Base-by-base conservation (phyloP, 2,888 invertebrate species). In the Camptogramma bilineatum region DNA sequence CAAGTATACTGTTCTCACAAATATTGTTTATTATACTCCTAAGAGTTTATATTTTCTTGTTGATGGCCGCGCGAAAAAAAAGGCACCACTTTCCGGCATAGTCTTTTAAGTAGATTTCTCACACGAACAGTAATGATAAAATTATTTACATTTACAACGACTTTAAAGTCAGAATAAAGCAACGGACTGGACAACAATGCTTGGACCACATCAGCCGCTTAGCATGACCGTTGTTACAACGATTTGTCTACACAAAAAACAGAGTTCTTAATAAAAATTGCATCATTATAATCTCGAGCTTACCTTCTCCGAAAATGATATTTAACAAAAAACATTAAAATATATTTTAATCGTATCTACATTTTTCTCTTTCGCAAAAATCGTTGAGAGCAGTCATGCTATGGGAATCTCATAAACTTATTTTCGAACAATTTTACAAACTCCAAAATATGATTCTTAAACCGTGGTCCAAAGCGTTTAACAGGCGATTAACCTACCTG, bases 141-240 rank as follows among this genome's bases (percentile, higher is more conserved):
- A 67, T 54, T 72, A 68, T 61, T 64, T 57, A 78, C 71, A 75
- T 73, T 53, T 55, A 64, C 68, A 66, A 48, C 21, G 21, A 54
- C 44, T 28, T 44, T 44, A 4, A 13, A 58, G 51, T 66, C 60
- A 60, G 59, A 61, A 55, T 62, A 74, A 81, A 85, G 82, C 81
- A 80, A 81, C 77, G 73, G 73, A 78, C 76, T 81, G 80, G 80
- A 83, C 76, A 79, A 78, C 76, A 74, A 66, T 70, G 74, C 31
- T 7, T 34, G 46, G 53, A 58, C 51, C 54, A 62, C 57, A 66
- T 3, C 44, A 16, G n/a, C 13, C 42, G 4, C 34, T 34, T 34
- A 47, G n/a, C 39, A 47, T 13, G 13, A 1, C n/a, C 17, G 19
- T n/a, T 39, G 16, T n/a, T 9, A 9, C 21, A 17, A 21, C 17